Evolutionary conservation across 1,140 invertebrate species (phyloP), one percentile per base, ranked within the genome.

Genomic region (Temnothorax nylanderi): DNA sequence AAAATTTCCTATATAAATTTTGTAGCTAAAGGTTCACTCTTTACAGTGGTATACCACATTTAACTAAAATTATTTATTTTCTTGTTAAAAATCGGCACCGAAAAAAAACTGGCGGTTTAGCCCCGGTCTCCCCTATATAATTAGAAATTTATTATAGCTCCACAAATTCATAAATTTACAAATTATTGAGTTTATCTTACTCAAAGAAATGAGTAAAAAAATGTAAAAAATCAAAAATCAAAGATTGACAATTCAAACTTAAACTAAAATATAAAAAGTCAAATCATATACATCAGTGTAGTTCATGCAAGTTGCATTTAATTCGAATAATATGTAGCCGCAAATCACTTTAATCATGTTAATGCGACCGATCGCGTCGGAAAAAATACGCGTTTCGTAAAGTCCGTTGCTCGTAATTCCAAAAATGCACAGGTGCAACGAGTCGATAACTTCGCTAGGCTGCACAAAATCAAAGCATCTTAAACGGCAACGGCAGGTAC

Each of bases 391-490:
- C 49, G 10, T 74, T 82, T 13, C 37, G 3, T 13, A 41, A 60
- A 44, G 11, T n/a, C 26, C 8, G n/a, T 62, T 18, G n/a, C 0
- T 1, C 21, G 37, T 56, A 0, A 62, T 75, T 58, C 32, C 0
- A 75, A 75, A 84, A 84, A 75, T 74, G 80, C 16, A 26, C 18
- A 26, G n/a, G 26, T 82, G 80, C 69, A 84, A 84, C 80, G 69
- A 75, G n/a, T 41, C 5, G 80, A 84, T 62, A 75, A 49, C 1
- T 84, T 16, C 44, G 69, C 69, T 62, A 41, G 41, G 16, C 7
- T 74, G 80, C 65, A 18, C 54, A 72, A 60, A 82, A 84, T 84
- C 69, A 75, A 84, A 84, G 54, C 32, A n/a, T 84, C 69, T 74
- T 84, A 84, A 82, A 82, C 44, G 26, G 26, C 26, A 26, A 16